Evolutionary conservation across 2,113 vertebrate genomes (phyloP), one percentile per base, ranked within the genome.

Genomic region (Laterallus jamaicensis): DNA sequence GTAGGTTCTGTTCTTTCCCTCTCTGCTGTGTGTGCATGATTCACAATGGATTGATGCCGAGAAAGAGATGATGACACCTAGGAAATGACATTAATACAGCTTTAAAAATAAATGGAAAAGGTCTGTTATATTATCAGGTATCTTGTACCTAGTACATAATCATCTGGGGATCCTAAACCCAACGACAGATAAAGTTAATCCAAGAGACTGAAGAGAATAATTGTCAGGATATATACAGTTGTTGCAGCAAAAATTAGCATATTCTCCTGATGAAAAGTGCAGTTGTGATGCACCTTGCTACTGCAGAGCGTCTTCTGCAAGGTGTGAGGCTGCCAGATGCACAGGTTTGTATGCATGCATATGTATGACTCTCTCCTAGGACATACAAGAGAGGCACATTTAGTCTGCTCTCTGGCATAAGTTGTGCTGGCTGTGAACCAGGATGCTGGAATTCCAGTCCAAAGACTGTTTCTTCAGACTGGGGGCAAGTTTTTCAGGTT

Each of bases 171-270:
- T 79, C 90, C 73, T 84, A 75, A 93, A 54, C 66, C 44, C 54
- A 78, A 26, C 22, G n/a, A 88, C 49, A 91, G 76, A 22, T 25
- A 50, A 50, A 69, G n/a, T 29, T 42, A 88, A 84, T 59, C 49
- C 70, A 52, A 73, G 79, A 88, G 73, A 47, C 44, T 26, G 11
- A 21, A 49, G 32, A 78, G 35, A 78, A 4, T n/a, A 92, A 76
- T 17, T 76, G 39, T 22, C 87, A 92, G 64, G 76, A 81, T 78
- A 81, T 62, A 71, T 54, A 81, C 74, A 94, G 80, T 31, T 84
- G 82, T 35, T 83, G 80, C 90, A 95, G 79, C 71, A 94, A 71
- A 93, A 94, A 78, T 60, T 40, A 85, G 49, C 67, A 39, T 47
- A 80, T 58, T 70, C 29, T 67, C 56, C 90, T 60, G 68, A 80